These are phyloP conservation scores for Bubo scandiacus DNA, from an alignment of 2,113 vertebrate species.

Conservation along the genomic window DNA sequence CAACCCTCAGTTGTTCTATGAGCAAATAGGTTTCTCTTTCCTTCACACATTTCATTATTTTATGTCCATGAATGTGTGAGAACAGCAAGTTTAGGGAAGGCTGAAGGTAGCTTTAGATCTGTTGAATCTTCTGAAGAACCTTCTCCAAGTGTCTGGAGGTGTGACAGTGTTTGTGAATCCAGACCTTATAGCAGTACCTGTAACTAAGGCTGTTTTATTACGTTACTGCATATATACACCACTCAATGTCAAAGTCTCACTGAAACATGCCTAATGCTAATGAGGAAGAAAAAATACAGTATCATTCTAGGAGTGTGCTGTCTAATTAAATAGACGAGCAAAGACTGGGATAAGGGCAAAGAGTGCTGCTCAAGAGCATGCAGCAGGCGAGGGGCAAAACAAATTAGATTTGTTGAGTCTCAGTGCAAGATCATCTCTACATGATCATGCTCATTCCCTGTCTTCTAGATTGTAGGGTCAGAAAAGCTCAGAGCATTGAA, in stretches of 20 bases:
- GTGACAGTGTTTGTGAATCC: background rate
- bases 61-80: background rate
- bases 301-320: background rate
- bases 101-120: background rate
- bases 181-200: background rate
- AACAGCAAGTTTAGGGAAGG: background rate
- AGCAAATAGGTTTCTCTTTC: background rate
- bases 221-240: background rate
- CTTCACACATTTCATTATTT: background rate
- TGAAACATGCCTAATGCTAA: background rate
- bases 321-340: background rate
- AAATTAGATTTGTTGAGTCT: background rate
- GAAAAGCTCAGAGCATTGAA: background rate
- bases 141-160: background rate
- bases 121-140: background rate
- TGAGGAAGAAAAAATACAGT: background rate
- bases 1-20: background rate
- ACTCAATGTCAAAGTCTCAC: background rate
- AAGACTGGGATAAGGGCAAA: background rate
- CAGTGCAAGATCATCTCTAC: background rate
- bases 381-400: background rate
- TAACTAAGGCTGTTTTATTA: background rate
- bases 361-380: background rate
- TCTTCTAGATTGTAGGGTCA: background rate
- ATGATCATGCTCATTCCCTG: background rate